Evolutionary conservation across 1,140 invertebrate species (phyloP), one percentile per base, ranked within the genome.

Genomic region (Trachymyrmex septentrionalis): DNA sequence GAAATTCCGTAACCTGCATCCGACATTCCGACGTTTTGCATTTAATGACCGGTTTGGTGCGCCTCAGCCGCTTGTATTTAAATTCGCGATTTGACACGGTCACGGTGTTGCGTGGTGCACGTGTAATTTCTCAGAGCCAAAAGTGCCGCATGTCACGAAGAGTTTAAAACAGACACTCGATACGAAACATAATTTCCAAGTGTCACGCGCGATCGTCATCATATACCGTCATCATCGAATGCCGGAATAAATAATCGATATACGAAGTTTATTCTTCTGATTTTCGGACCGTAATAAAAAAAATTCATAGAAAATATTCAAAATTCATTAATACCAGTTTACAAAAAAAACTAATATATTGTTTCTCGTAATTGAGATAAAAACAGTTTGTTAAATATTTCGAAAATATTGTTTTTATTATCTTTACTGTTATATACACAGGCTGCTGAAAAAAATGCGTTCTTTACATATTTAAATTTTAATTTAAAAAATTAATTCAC

Each of bases 11-110:
- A 73, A 73, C 67, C 38, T 34, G 80, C 57, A 73, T 73, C 80
- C 80, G 53, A 75, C 69, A 73, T 55, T 50, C 64, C 16, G 38
- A 61, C 21, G 14, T 61, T 84, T 84, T 84, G 69, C 80, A 84
- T 84, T 75, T 84, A 84, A 84, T 84, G 24, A 27, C 69, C 38
- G 38, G 80, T 27, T 75, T 84, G n/a, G 38, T 44, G 55, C 55
- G 30, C 34, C 38, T n/a, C 21, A 7, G 55, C 69, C 27, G 44
- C 69, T 19, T 14, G 30, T 84, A 84, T 84, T 84, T 84, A 84
- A 84, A 84, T 84, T 75, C 57, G 57, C 80, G 69, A 84, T 84
- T 84, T 84, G 80, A 84, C 80, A 84, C 80, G 80, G 80, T 84
- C 80, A 84, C 44, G 80, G 80, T 48, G 71, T 63, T 75, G 55